Evolutionary conservation across 2,888 invertebrate species (phyloP).

Genomic region (Hedya salicella): DNA sequence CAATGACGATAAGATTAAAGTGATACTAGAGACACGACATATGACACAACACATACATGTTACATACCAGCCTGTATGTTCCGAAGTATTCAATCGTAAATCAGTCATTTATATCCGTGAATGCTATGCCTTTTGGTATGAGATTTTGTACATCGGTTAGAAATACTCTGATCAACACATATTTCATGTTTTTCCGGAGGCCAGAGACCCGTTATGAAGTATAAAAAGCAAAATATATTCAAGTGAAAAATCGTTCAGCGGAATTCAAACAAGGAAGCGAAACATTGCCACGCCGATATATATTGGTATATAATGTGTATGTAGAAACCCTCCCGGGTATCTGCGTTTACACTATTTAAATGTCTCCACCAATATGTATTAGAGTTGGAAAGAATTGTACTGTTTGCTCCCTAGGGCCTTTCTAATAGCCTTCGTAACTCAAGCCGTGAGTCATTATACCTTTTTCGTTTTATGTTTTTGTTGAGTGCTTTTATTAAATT

Average conservation of each 20-base stretch:
- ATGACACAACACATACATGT: no score
- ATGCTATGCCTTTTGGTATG: no score
- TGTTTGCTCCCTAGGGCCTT: slow-evolving; percentile 15
- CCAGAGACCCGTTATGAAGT: no score
- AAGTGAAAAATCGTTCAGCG: slow-evolving; percentile 1
- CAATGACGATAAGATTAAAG: no score
- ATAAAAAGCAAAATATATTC: no score
- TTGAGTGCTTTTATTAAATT: slow-evolving; percentile 16
- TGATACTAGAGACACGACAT: no score
- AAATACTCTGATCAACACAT: no score
- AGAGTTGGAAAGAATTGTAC: slow-evolving; percentile 22
- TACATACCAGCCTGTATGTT: no score
- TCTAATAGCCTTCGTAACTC: slow-evolving; percentile 40
- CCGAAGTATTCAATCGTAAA: no score
- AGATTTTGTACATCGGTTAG: no score
- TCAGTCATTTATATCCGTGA: no score
- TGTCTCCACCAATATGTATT: slow-evolving; percentile 34
- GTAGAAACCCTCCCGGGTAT: slow-evolving; percentile 3
- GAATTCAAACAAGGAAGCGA: slow-evolving; percentile 25
- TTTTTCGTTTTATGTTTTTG: slow-evolving; percentile 26
- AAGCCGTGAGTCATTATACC: slow-evolving; percentile 34
- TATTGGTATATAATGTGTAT: not conserved
- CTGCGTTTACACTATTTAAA: slow-evolving; percentile 26
- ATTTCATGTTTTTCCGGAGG: no score
- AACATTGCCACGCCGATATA: not conserved